phyloP scores from a whole-genome alignment of 2,113 vertebrate species.

The Recurvirostra avosetta region DNA sequence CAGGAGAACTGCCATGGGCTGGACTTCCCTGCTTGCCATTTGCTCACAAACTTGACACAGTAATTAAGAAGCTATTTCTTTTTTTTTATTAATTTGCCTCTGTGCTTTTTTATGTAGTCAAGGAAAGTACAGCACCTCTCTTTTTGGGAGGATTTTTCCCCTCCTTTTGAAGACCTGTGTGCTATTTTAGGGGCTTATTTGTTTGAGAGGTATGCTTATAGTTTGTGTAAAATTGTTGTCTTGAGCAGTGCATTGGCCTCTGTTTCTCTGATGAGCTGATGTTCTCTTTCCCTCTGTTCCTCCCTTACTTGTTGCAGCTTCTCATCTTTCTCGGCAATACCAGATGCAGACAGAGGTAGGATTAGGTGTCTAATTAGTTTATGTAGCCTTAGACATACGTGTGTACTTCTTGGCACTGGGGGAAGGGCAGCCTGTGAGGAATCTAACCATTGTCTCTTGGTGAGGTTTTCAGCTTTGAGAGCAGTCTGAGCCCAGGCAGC shows the following conservation, averaged over 20 bases:
- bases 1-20: background rate
- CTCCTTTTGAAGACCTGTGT: background rate
- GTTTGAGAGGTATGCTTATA: background rate
- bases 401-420: constrained; percentile 2
- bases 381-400: background rate
- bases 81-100: background rate
- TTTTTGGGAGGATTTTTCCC: background rate
- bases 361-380: constrained; percentile 65
- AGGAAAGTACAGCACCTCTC: background rate
- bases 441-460: background rate
- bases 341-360: constrained; percentile 40
- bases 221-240: background rate
- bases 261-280: background rate
- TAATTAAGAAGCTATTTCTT: background rate
- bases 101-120: background rate
- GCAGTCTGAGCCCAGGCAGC: background rate
- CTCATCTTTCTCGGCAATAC: background rate
- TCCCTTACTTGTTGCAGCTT: background rate
- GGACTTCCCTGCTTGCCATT: background rate
- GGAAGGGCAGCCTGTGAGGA: background rate
- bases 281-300: background rate
- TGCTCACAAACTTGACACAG: background rate
- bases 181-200: background rate
- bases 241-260: background rate
- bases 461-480: background rate